Evolutionary conservation across 1,140 invertebrate genomes (phyloP).

Genomic region (Anoplolepis gracilipes): DNA sequence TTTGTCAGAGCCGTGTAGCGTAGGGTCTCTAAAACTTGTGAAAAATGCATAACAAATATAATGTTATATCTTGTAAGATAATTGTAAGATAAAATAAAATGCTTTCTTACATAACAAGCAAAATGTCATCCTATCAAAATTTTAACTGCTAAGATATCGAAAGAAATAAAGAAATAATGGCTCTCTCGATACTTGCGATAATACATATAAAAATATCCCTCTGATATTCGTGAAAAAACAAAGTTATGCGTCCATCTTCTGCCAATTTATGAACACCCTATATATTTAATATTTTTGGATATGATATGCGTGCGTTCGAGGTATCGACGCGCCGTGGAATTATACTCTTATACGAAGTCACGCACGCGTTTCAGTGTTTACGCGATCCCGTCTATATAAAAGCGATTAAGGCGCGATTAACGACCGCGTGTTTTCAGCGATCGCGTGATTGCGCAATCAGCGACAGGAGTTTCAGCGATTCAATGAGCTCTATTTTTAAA

Average conservation of each 20-base stretch:
- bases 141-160: background rate
- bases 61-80: background rate
- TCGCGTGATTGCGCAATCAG: slow-evolving; percentile 57
- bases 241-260: background rate
- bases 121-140: background rate
- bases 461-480: slow-evolving; percentile 50
- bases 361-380: slow-evolving; percentile 43
- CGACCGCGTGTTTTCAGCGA: slow-evolving; percentile 59
- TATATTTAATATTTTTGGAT: background rate
- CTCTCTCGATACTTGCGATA: no score
- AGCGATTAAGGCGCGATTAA: slow-evolving; percentile 57
- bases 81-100: background rate
- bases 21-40: background rate
- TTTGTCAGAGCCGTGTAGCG: background rate
- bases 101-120: background rate
- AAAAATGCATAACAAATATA: background rate
- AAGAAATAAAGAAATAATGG: background rate
- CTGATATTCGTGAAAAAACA: background rate
- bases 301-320: background rate
- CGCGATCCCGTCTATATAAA: slow-evolving; percentile 39
- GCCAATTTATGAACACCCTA: background rate
- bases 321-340: background rate
- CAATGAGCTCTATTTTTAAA: slow-evolving; percentile 61
- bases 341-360: slow-evolving; percentile 19
- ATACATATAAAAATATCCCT: background rate